A percentile compares a stretch with the other conserved stretches of the same genome.
These are phyloP conservation scores for Caerostris darwini DNA, from an alignment of 1,140 invertebrate genomes.

Conservation along the genomic window DNA sequence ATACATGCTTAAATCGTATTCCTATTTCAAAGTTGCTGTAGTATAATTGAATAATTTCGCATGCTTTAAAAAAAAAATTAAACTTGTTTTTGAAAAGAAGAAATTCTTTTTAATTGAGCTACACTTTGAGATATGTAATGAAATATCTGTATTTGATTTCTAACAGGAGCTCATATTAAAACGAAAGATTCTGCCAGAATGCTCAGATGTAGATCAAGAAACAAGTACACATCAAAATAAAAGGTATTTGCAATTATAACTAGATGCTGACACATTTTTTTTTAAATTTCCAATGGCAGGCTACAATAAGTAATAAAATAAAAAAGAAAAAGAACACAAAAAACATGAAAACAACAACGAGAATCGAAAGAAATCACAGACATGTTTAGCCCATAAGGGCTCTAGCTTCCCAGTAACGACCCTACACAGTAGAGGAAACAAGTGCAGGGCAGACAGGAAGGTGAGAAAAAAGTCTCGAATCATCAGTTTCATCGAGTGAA, in stretches of 20 bases:
- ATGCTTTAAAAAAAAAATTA: background rate
- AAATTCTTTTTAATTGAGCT: background rate
- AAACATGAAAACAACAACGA: no score
- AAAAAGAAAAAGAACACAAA: no score
- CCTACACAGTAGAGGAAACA: no score
- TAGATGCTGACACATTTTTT: background rate
- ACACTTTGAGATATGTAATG: background rate
- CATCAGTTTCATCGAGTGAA: no score
- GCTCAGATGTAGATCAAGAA: background rate
- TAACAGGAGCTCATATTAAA: conserved; percentile 20
- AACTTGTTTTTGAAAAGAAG: background rate
- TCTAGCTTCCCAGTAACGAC: background rate
- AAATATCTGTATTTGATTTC: background rate
- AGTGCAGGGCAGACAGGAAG: no score
- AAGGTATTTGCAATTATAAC: background rate
- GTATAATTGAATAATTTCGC: no score
- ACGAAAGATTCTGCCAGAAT: conserved; percentile 37
- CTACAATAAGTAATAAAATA: no score
- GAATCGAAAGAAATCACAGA: background rate
- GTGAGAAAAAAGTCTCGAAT: no score
- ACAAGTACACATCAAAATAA: background rate
- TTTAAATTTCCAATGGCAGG: background rate
- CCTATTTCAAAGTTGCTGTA: no score
- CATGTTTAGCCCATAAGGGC: background rate
- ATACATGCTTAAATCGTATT: no score